Evolutionary conservation across 2,888 invertebrate species (phyloP), one percentile per base, ranked within the genome.

Genomic region (Platycheirus albimanus): DNA sequence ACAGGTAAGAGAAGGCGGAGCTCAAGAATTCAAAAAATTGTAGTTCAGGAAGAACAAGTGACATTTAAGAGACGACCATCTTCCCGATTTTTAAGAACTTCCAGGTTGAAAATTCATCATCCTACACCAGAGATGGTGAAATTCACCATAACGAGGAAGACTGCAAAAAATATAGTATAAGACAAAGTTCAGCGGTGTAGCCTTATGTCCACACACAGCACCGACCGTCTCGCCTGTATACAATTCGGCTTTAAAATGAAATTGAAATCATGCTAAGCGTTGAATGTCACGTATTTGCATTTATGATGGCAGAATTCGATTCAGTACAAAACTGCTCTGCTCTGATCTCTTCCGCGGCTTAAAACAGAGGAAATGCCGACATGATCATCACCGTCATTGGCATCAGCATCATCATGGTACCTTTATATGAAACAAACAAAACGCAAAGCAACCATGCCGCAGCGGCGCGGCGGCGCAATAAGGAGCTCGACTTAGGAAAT

Each of bases 251-350:
- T 78, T 75, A 72, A 83, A 83, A 83, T 51, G 72, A 78, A 83
- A 83, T 83, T 83, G 83, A 83, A 83, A 83, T 83, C 83, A 72
- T 51, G 78, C 83, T 64, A 72, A 83, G 83, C 83, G 72, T 64
- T 83, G 83, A 83, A 83, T 83, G 83, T 83, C 83, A 83, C 83
- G 83, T 83, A 83, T 83, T 83, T 83, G 83, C 83, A 83, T 83
- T 83, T 83, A 83, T 83, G 83, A 83, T 83, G 83, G 77, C 83
- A 83, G 69, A 72, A 83, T 83, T 83, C 83, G 83, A 83, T 83
- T 83, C 83, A 78, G 83, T 58, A 83, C 83, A 56, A 81, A 77
- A 64, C 71, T 56, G 77, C 72, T 67, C 72, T 67, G 83, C 83
- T 83, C 77, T 83, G 83, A 83, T 83, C 77, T 83, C 78, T 78